Base-by-base conservation (phyloP, 2,797 vertebrate genomes). In the Zalophus californianus region DNA sequence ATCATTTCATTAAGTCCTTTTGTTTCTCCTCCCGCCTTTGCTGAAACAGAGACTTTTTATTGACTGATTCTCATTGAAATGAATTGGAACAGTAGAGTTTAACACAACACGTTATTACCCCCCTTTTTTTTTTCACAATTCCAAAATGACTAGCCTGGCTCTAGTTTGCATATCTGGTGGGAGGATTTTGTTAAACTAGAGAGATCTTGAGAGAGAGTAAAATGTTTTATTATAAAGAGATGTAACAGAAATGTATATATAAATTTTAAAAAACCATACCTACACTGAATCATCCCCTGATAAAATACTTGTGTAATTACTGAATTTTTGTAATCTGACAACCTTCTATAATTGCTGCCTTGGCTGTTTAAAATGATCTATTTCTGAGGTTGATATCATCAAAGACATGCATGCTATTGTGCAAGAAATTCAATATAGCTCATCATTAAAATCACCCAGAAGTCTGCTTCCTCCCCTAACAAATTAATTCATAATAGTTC, bases 1-100 rank as follows among this genome's bases (percentile, higher is more conserved):
- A 98, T 98, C 80, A 93, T 98, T 98, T 98, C 96, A 98, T 98
- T 98, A 98, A 96, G 86, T 97, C 82, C 96, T 97, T 98, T 98
- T 98, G 89, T 98, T 98, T 98, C 93, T 64, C 1, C 80, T 98
- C 78, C 85, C 77, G 64, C 80, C 96, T 98, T 97, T 97, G 90
- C 95, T 10, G 93, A 98, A 98, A 97, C 86, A 48, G 94, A 75
- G 90, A 98, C 93, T 96, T 98, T 96, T 98, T 98, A 97, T 97
- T 97, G 95, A 98, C 96, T 96, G 54, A 41, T 89, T 98, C 68
- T 98, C 86, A 96, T 90, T 97, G 94, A 97, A 96, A 96, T 97
- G 77, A 98, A 98, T 91, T 97, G 41, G 86, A 98, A 94, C 96
- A 93, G 92, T 94, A 94, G 92, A 97, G 60, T 98, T 97, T 97